Percentiles rank a stretch among this genome's conserved stretches.
These are phyloP conservation scores for Asarcornis scutulata DNA, from an alignment of 2,113 vertebrate species.

Conservation along the genomic window DNA sequence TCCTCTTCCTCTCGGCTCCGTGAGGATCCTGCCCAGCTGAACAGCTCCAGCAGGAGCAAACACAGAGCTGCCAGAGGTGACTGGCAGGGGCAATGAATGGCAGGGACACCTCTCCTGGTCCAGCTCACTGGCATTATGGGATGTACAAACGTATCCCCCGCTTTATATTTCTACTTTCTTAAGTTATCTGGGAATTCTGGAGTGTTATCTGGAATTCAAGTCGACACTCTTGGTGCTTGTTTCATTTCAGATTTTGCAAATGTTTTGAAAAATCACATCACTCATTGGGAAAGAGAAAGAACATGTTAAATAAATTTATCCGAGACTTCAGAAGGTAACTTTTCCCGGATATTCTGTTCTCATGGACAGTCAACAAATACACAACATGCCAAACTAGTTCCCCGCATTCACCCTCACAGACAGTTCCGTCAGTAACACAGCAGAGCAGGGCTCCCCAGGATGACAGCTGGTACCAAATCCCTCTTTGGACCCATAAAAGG, in stretches of 20 bases:
- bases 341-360: background rate
- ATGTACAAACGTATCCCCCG: background rate
- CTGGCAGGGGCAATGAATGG: rapidly evolving
- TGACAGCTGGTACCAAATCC: background rate
- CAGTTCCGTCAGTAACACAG: background rate
- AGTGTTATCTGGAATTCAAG: background rate
- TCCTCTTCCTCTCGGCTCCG: background rate
- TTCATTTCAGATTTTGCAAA: background rate
- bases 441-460: background rate
- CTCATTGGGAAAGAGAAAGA: background rate
- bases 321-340: background rate
- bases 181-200: background rate
- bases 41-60: background rate
- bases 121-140: too few species aligned
- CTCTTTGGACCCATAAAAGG: background rate
- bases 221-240: rapidly evolving
- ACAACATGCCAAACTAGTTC: background rate
- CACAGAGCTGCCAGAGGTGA: rapidly evolving
- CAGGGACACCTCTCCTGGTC: background rate
- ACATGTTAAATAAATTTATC: background rate
- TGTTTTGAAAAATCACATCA: background rate
- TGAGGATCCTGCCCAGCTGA: background rate
- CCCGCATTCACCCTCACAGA: background rate
- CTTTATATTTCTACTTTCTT: background rate
- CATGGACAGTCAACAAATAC: background rate